Percentiles rank a stretch among this genome's conserved stretches.
These are phyloP conservation scores for Aporrectodea caliginosa DNA, from an alignment of 1,140 invertebrate genomes.

Conservation along the genomic window DNA sequence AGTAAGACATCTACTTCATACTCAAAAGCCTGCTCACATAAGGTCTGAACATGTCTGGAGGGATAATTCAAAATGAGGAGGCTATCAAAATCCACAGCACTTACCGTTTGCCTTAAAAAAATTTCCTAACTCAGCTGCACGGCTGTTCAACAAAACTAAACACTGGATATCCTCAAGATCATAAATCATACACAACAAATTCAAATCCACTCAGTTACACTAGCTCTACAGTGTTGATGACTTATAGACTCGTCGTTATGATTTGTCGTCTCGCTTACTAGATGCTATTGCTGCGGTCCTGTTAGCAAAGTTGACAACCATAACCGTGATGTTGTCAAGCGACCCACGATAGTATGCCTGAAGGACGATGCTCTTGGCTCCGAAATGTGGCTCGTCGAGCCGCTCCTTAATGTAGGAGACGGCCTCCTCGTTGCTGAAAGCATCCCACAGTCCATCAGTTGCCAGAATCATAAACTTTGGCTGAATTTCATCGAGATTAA, in stretches of 20 bases:
- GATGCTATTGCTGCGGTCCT: not conserved
- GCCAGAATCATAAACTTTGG: slow-evolving; percentile 83
- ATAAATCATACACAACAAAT: too few species aligned
- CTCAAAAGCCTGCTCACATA: too few species aligned
- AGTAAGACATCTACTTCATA: too few species aligned
- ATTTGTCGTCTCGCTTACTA: not conserved
- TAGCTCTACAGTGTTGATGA: too few species aligned
- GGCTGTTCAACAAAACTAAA: too few species aligned
- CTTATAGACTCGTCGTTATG: not conserved
- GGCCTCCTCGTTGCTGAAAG: slow-evolving; percentile 89
- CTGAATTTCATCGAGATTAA: slow-evolving; percentile 67
- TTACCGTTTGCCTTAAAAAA: too few species aligned
- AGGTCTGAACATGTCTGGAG: too few species aligned
- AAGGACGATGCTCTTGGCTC: slow-evolving; percentile 81
- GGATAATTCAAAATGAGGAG: too few species aligned
- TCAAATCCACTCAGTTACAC: too few species aligned
- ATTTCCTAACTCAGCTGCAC: too few species aligned
- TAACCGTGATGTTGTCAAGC: slow-evolving; percentile 90
- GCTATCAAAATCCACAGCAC: too few species aligned
- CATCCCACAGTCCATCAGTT: slow-evolving; percentile 94
- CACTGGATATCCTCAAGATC: too few species aligned
- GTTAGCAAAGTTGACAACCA: slow-evolving; percentile 80
- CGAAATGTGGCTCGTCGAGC: slow-evolving; percentile 77
- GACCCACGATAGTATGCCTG: slow-evolving; percentile 89
- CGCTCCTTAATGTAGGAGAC: slow-evolving; percentile 60